Evolutionary conservation across 2,113 vertebrate species (phyloP), one percentile per base, ranked within the genome.

Genomic region (Bufo bufo): DNA sequence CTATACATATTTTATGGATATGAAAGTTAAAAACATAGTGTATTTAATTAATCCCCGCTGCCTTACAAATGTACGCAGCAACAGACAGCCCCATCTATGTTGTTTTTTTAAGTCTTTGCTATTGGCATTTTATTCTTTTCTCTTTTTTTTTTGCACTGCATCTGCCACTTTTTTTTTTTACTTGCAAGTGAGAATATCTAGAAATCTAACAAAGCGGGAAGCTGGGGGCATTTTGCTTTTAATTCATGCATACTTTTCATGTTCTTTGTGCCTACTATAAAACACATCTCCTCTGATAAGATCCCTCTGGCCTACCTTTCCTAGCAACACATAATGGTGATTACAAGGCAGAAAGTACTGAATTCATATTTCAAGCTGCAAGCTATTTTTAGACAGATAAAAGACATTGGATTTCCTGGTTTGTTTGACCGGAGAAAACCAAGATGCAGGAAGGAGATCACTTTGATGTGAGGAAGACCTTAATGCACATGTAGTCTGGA

Each of bases 1-100:
- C 78, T 74, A 82, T 78, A 88, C 87, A 88, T 88, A 88, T 88
- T 88, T 88, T 84, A 88, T 84, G 47, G 87, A 77, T 78, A 78
- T 82, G 66, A 87, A 87, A 69, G 72, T 50, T 63, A 78, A 84
- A 88, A 58, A 75, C 72, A n/a, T 78, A 45, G 81, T 84, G 59
- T 65, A 56, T 88, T 88, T 84, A 88, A 88, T 88, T 88, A 84
- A 88, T 88, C 72, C 82, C 87, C 23, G 87, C 82, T 69, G 72
- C 69, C 72, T 88, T 59, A 66, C 58, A 84, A 84, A 84, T 66
- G 59, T 78, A 78, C 56, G 58, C 72, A 69, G 72, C 72, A 78
- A 66, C 72, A 77, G 23, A 72, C 45, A 84, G 69, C 80, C 14
- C 56, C 56, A 77, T 83, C 79, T 77, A 75, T 84, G 82, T 84